phyloP scores from a whole-genome alignment of 2,888 invertebrate species.

The Drosophila niveifrons region DNA sequence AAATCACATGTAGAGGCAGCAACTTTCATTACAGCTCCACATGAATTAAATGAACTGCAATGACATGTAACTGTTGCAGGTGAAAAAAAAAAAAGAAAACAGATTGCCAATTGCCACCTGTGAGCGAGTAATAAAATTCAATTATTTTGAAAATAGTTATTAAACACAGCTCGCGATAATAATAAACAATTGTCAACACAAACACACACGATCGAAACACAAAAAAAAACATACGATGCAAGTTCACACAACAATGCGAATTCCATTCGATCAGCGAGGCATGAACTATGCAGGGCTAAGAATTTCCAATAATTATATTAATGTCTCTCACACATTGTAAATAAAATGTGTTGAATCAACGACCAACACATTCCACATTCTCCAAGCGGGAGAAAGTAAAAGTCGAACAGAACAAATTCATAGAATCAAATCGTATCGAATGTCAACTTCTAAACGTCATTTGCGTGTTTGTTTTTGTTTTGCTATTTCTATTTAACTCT shows the following conservation, averaged over 20 bases:
- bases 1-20: not conserved
- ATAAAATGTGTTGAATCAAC: not conserved
- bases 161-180: constrained; percentile 10
- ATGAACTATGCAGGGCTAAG: constrained; percentile 69
- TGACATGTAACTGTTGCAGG: constrained; percentile 25
- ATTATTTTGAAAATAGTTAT: constrained; percentile 29
- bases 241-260: constrained; percentile 47
- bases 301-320: constrained; percentile 48
- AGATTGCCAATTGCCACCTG: constrained; percentile 22
- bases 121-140: constrained; percentile 30
- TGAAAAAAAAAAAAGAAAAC: constrained; percentile 1
- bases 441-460: constrained; percentile 32
- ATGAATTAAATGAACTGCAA: constrained; percentile 1
- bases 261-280: constrained; percentile 67
- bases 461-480: constrained; percentile 33
- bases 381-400: constrained; percentile 45
- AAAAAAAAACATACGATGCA: not conserved
- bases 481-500: not conserved
- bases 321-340: constrained; percentile 11
- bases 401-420: constrained; percentile 6
- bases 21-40: not conserved
- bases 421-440: constrained; percentile 32
- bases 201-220: not conserved
- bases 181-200: constrained; percentile 12
- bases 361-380: constrained; percentile 13